Base-by-base conservation (phyloP, 2,113 vertebrate species). In the Pseudonaja textilis region DNA sequence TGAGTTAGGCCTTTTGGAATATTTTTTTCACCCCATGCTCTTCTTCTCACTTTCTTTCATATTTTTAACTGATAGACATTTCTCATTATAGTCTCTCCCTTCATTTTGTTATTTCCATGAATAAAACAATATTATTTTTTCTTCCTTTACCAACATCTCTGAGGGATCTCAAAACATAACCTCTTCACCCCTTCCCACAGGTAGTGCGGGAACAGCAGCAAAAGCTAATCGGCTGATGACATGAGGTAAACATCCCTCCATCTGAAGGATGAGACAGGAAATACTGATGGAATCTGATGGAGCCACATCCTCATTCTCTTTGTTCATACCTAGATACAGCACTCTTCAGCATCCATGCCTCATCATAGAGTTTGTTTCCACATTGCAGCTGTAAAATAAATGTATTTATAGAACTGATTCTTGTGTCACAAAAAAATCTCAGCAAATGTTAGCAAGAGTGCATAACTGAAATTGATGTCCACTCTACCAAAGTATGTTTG, bases 141-240 rank as follows among this genome's bases (percentile, higher is more conserved):
- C 93, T 91, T 96, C 95, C 95, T n/a, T 96, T 96, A 96, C 96
- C 96, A 97, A 95, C 56, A 94, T 91, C 52, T 95, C 88, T 45
- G 18, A 8, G 56, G 87, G 90, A 91, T 96, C 96, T 93, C 93
- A 95, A 96, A 97, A 93, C 93, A 96, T 94, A 96, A 96, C 91
- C 52, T 74, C 94, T 96, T 97, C 93, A 95, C 96, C 96, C 92
- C 95, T 96, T 95, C 74, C 94, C 94, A 94, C 39, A 96, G 93
- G 97, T 95, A 97, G 92, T 50, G 93, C 93, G 95, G 95, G 91
- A 95, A 0, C 92, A 94, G 93, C 95, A 95, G 86, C 81, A 94
- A 95, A 95, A 93, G 92, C 95, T 91, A 95, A 96, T 94, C 85
- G 90, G 94, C 93, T 96, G 95, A 94, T 96, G 95, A 96, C 95